phyloP scores from a whole-genome alignment of 2,888 invertebrate species.

The Coelopa pilipes region DNA sequence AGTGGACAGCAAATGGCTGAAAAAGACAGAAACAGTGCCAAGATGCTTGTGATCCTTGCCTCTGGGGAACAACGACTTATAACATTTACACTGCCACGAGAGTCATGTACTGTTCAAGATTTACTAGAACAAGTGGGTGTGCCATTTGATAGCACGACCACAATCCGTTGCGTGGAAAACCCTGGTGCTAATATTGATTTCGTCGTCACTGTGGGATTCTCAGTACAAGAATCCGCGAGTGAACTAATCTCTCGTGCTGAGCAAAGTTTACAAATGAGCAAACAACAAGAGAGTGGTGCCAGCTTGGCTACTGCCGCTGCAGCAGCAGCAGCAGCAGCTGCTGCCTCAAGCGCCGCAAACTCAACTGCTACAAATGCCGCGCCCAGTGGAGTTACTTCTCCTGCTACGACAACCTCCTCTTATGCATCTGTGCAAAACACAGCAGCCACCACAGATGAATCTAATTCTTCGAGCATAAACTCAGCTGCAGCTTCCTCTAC shows the following conservation, averaged over 20 bases:
- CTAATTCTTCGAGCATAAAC: neutral
- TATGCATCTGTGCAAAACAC: constrained; percentile 42
- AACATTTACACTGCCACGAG: constrained; percentile 83
- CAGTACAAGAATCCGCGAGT: constrained; percentile 64
- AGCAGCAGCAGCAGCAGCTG: constrained; percentile 40
- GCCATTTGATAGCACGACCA: constrained; percentile 76
- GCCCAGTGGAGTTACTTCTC: constrained; percentile 5
- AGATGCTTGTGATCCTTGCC: constrained; percentile 82
- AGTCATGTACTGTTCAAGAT: constrained; percentile 84
- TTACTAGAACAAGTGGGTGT: constrained; percentile 81
- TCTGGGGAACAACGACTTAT: constrained; percentile 84
- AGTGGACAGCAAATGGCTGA: constrained; percentile 60
- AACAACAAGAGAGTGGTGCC: constrained; percentile 56
- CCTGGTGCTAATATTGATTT: constrained; percentile 81
- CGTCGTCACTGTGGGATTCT: constrained; percentile 77
- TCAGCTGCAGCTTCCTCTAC: constrained; percentile 37
- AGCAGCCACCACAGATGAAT: constrained; percentile 44
- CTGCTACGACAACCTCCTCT: constrained; percentile 33
- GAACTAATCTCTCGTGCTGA: constrained; percentile 66
- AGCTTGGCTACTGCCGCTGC: constrained; percentile 44
- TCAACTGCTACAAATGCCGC: constrained; percentile 29
- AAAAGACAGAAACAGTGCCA: constrained; percentile 71
- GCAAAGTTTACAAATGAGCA: constrained; percentile 63
- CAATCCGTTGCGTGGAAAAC: constrained; percentile 80
- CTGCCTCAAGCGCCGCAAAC: constrained; percentile 35